Evolutionary conservation across 2,113 vertebrate genomes (phyloP).

Genomic region (Hydropotes inermis): DNA sequence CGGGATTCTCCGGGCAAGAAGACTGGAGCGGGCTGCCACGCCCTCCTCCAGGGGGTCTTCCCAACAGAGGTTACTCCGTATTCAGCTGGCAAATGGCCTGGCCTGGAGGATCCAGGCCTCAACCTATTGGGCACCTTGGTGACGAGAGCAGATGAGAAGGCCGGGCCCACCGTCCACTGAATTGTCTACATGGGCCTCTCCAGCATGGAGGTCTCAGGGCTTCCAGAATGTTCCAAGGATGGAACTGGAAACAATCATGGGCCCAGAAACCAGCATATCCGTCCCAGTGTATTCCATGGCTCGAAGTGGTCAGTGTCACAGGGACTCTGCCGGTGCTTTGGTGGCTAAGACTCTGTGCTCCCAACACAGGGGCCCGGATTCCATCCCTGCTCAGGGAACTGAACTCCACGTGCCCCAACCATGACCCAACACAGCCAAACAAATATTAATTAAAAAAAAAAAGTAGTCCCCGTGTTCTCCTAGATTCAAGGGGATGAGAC

Average conservation of each 20-base stretch:
- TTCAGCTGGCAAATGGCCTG: not conserved
- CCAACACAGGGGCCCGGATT: rapidly evolving
- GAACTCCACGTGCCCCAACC: not conserved
- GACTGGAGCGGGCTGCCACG: not conserved
- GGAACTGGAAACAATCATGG: not conserved
- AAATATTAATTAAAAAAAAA: not conserved
- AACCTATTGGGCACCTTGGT: no score
- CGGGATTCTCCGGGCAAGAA: not conserved
- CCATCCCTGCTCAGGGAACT: not conserved
- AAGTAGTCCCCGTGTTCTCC: not conserved
- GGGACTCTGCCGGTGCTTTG: rapidly evolving
- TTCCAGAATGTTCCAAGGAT: not conserved
- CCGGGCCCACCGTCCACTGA: not conserved
- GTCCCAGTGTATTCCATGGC: not conserved
- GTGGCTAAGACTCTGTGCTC: not conserved
- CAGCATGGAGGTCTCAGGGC: not conserved
- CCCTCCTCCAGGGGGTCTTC: not conserved
- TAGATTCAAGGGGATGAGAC: not conserved
- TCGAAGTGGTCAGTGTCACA: not conserved
- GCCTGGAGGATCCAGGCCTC: not conserved
- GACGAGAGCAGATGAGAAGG: not conserved
- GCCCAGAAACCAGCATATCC: not conserved
- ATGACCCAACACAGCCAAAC: not conserved
- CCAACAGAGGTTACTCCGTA: not conserved
- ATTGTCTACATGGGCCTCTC: not conserved